Percentiles rank a stretch among this genome's conserved stretches.
Evolutionary conservation across 2,797 vertebrate species (phyloP).

Genomic region (Trematomus bernacchii): DNA sequence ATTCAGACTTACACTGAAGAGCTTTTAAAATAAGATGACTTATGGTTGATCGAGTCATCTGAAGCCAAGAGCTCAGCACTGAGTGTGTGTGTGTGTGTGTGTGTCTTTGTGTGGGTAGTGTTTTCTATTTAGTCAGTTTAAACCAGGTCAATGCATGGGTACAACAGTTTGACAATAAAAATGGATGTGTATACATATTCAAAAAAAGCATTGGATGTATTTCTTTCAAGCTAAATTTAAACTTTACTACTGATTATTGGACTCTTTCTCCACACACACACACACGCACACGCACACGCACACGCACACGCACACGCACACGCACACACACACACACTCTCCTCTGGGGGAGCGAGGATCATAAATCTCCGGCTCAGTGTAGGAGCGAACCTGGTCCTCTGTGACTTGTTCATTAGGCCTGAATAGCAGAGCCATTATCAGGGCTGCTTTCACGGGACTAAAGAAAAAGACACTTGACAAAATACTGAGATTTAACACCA

Average conservation of each 20-base stretch:
- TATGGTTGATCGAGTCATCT: constrained; percentile 19
- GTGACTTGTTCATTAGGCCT: constrained; percentile 70
- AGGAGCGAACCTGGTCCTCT: constrained; percentile 46
- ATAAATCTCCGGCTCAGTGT: constrained; percentile 58
- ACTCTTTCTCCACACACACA: constrained; percentile 9
- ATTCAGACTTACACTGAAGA: too few relatives aligned
- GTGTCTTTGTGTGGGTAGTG: not conserved
- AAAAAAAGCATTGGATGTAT: constrained; percentile 1
- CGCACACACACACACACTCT: constrained; percentile 7
- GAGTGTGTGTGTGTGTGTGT: constrained; percentile 4
- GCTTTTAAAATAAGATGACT: constrained; percentile 7
- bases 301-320: constrained; percentile 7
- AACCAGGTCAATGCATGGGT: constrained; percentile 23
- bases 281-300: constrained; percentile 20
- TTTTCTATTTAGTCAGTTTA: constrained; percentile 26
- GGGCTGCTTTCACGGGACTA: constrained; percentile 40
- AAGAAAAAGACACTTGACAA: constrained; percentile 51
- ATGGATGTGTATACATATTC: constrained; percentile 3
- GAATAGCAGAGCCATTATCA: constrained; percentile 66
- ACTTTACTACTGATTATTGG: constrained; percentile 36
- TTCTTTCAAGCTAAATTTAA: constrained; percentile 33
- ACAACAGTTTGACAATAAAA: not conserved
- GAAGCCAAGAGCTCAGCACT: not conserved
- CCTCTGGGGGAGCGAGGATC: constrained; percentile 42
- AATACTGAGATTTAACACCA: constrained; percentile 45